Conservation (phyloP, 2,113 vertebrate species). For the Corvus hawaiiensis region DNA sequence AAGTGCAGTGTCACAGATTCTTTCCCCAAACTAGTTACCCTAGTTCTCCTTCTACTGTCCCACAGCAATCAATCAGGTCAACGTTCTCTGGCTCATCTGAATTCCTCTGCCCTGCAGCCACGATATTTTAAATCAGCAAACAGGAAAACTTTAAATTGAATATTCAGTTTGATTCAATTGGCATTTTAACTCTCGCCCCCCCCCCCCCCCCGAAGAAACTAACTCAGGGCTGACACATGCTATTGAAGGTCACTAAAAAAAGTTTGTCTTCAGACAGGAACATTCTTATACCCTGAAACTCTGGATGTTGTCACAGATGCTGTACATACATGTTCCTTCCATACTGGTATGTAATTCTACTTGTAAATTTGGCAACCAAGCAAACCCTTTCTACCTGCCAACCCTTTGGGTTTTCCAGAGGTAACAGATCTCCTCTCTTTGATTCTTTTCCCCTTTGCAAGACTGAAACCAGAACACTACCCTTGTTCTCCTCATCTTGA, state of each 20-base stretch:
- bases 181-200: background rate
- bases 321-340: background rate
- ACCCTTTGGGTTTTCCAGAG: background rate
- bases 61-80: background rate
- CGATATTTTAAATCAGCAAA: background rate
- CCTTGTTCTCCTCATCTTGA: background rate
- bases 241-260: background rate
- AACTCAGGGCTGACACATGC: background rate
- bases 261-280: background rate
- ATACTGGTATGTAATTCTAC: background rate
- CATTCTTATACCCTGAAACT: background rate
- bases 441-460: background rate
- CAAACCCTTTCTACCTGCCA: background rate
- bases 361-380: background rate
- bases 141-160: background rate
- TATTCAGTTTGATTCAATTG: background rate
- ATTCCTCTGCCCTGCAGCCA: background rate
- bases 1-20: background rate
- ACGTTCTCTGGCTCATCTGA: background rate
- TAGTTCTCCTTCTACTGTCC: background rate
- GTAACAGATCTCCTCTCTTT: background rate
- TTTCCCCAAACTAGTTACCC: background rate
- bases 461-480: background rate
- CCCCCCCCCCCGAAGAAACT: background rate
- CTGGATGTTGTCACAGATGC: background rate